phyloP scores from a whole-genome alignment of 2,113 vertebrate species.

The Labrus mixtus region DNA sequence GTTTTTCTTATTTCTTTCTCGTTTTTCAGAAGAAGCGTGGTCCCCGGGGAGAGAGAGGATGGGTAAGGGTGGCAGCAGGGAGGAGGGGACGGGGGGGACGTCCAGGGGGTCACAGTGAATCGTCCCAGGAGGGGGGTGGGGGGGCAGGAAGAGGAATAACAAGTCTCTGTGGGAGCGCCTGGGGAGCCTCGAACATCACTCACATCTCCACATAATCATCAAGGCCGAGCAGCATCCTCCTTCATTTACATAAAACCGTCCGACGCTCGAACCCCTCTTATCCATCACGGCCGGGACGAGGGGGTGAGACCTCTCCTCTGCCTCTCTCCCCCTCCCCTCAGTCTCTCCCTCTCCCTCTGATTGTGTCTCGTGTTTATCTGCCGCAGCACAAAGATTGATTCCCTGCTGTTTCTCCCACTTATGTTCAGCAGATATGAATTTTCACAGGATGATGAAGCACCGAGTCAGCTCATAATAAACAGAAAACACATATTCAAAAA shows the following conservation, averaged over 20 bases:
- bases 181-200: slow-evolving; percentile 88
- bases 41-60: slow-evolving; percentile 55
- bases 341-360: slow-evolving; percentile 58
- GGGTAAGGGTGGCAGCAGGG: slow-evolving; percentile 29
- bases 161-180: slow-evolving; percentile 85
- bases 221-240: slow-evolving; percentile 90
- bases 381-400: slow-evolving; percentile 89
- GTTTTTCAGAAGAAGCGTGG: slow-evolving; percentile 38
- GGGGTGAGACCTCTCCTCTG: slow-evolving; percentile 62
- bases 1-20: slow-evolving; percentile 62
- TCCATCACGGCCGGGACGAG: slow-evolving; percentile 80
- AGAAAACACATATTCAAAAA: slow-evolving; percentile 83
- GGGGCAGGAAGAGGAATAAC: slow-evolving; percentile 92
- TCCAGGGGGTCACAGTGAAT: slow-evolving; percentile 91
- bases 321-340: slow-evolving; percentile 55
- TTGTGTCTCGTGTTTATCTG: slow-evolving; percentile 78
- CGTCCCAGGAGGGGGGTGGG: slow-evolving; percentile 89
- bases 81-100: slow-evolving; percentile 26
- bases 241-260: slow-evolving; percentile 90
- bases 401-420: slow-evolving; percentile 85
- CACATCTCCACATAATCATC: slow-evolving; percentile 92
- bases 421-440: slow-evolving; percentile 90
- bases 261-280: slow-evolving; percentile 58
- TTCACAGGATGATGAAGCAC: slow-evolving; percentile 87
- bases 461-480: slow-evolving; percentile 85